Base-by-base conservation (phyloP, 2,113 vertebrate genomes). In the Nesoenas mayeri region DNA sequence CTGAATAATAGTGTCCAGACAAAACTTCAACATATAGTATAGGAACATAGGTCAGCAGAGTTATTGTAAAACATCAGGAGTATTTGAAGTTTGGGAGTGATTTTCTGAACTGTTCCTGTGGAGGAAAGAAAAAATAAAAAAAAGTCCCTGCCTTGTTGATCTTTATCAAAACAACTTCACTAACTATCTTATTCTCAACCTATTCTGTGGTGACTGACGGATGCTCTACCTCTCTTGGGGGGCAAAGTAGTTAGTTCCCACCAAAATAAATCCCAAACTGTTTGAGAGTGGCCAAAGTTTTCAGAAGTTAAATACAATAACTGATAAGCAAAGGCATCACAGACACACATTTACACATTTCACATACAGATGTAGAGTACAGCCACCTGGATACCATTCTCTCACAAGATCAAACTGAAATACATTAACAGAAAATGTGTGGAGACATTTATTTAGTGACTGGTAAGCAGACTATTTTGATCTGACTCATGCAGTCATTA, bases 401-500 rank as follows among this genome's bases (percentile, higher is more conserved):
- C 7, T 82, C 40, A 26, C 14, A 56, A 56, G 32, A 62, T 8
- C 29, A 83, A 36, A 24, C 18, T 24, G 20, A 86, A 88, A 75
- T 44, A 66, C 4, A 51, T n/a, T 26, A 25, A 25, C 18, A 81
- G n/a, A 61, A 89, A 86, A 61, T 42, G 10, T 32, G 12, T 50
- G 50, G 21, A 79, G 36, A 64, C 25, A 71, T 82, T 88, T 80
- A 22, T 83, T 73, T 80, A 51, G 51, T 38, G 62, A 24, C 47
- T 83, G 32, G 29, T 28, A 42, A 83, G 38, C 32, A 67, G 13
- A 65, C 11, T 74, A 58, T 84, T 96, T 91, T 88, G 48, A 36
- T 73, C 42, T 67, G 38, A 10, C 38, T 85, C 26, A 31, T 44
- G 8, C 6, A 79, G 62, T 85, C 58, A 25, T 83, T 83, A 74